Evolutionary conservation across 2,797 vertebrate genomes (phyloP).

Genomic region (Limosa lapponica): DNA sequence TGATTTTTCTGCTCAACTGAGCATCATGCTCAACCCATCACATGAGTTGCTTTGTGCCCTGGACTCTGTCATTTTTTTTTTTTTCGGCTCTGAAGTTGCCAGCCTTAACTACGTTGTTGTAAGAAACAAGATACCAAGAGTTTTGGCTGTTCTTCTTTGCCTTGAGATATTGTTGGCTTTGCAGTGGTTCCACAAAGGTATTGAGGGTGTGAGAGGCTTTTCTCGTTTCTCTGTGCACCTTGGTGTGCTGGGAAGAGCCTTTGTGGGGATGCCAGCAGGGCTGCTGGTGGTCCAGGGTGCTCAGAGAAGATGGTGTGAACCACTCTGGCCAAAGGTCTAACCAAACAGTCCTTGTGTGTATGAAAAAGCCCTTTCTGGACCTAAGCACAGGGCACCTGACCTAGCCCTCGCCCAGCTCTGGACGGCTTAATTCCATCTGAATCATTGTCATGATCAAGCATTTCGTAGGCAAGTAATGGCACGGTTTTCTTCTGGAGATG

Average conservation of each 20-base stretch:
- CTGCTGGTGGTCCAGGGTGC: background rate
- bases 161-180: no score
- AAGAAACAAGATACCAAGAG: background rate
- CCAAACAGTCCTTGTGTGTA: rapidly evolving
- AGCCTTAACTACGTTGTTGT: background rate
- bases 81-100: background rate
- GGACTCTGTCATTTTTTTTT: rapidly evolving
- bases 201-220: background rate
- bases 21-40: no score
- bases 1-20: no score
- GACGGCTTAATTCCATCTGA: background rate
- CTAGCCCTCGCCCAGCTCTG: background rate
- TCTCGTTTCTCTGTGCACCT: background rate
- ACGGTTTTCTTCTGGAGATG: background rate
- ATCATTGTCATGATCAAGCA: background rate
- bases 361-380: background rate
- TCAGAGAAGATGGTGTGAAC: background rate
- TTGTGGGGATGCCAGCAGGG: background rate
- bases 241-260: background rate
- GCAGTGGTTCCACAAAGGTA: background rate
- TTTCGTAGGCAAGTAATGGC: background rate
- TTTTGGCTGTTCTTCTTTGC: background rate
- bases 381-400: background rate
- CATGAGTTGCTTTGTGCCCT: background rate
- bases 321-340: background rate